Percentiles rank a stretch among this genome's conserved stretches.
phyloP scores from a whole-genome alignment of 1,140 invertebrate species.

The Drosophila lini region DNA sequence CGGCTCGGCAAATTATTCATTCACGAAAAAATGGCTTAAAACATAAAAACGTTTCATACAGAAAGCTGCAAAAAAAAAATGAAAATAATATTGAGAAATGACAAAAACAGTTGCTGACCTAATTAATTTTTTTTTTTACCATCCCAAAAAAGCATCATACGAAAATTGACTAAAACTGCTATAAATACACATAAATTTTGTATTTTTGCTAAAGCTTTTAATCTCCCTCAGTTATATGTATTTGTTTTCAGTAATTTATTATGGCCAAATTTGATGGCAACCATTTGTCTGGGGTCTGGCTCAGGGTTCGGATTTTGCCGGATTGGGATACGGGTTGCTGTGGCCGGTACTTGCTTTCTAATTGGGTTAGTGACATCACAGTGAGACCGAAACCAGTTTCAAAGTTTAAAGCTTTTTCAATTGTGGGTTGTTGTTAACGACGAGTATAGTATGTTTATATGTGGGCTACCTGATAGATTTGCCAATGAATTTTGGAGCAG shows the following conservation, averaged over 20 bases:
- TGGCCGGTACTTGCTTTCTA: constrained; percentile 48
- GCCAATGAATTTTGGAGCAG: constrained; percentile 24
- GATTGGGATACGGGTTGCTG: constrained; percentile 10
- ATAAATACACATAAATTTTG: constrained; percentile 20
- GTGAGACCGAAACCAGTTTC: constrained; percentile 33
- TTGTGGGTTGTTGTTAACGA: constrained; percentile 9
- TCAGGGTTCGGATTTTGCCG: constrained; percentile 25
- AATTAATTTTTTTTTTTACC: constrained; percentile 67
- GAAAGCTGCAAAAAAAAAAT: constrained; percentile 2
- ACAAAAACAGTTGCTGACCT: constrained; percentile 79
- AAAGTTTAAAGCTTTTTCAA: constrained; percentile 17
- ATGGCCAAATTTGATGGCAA: constrained; percentile 15
- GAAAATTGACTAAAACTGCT: constrained; percentile 33
- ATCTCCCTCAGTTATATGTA: constrained; percentile 17
- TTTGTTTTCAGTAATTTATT: constrained; percentile 42
- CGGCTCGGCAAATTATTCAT: constrained; percentile 31
- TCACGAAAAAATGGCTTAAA: constrained; percentile 32
- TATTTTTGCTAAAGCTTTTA: constrained; percentile 33
- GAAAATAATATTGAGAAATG: constrained; percentile 69
- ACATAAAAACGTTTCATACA: constrained; percentile 3
- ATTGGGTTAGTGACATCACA: constrained; percentile 52
- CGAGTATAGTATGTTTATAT: background rate
- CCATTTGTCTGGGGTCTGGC: constrained; percentile 16
- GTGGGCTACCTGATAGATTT: constrained; percentile 30
- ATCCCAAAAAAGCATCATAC: constrained; percentile 22